A percentile compares a stretch with the other conserved stretches of the same genome.
Conservation (phyloP, 2,888 invertebrate species). For the Baccha elongata region DNA sequence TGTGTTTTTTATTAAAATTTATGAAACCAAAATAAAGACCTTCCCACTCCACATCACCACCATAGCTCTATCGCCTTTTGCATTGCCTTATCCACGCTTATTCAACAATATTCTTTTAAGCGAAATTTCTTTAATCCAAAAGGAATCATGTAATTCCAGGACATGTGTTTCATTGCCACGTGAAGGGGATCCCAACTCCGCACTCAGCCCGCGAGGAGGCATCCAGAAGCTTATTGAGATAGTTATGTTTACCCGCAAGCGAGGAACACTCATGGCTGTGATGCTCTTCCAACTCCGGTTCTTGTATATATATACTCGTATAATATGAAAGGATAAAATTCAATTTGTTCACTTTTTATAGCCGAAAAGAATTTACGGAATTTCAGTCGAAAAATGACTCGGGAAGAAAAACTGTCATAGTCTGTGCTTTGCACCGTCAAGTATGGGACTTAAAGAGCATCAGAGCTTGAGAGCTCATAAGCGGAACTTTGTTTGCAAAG, state of each 20-base stretch:
- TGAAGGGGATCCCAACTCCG: constrained; percentile 25
- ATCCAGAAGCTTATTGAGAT: constrained; percentile 18
- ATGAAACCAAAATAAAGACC: constrained; percentile 69
- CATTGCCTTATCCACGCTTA: constrained; percentile 19
- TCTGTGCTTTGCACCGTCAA: constrained; percentile 32
- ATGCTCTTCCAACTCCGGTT: not conserved
- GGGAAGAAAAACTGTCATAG: constrained; percentile 33
- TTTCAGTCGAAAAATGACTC: constrained; percentile 50
- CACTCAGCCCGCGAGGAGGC: not conserved
- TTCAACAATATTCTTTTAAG: constrained; percentile 29
- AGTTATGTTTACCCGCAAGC: not conserved
- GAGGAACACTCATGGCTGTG: constrained; percentile 8
- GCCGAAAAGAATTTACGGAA: constrained; percentile 66
- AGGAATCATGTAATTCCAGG: constrained; percentile 56
- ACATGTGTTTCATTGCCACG: constrained; percentile 65
- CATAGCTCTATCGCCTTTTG: not conserved
- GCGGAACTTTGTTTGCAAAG: constrained; percentile 23
- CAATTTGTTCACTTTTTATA: constrained; percentile 72
- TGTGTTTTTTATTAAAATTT: constrained; percentile 73
- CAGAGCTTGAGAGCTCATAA: constrained; percentile 44
- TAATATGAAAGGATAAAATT: constrained; percentile 46
- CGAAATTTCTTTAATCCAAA: constrained; percentile 19
- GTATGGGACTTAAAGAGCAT: constrained; percentile 37
- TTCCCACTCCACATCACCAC: not conserved
- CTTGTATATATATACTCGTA: not conserved